Evolutionary conservation across 2,113 vertebrate genomes (phyloP).

Genomic region (Halcyon senegalensis): DNA sequence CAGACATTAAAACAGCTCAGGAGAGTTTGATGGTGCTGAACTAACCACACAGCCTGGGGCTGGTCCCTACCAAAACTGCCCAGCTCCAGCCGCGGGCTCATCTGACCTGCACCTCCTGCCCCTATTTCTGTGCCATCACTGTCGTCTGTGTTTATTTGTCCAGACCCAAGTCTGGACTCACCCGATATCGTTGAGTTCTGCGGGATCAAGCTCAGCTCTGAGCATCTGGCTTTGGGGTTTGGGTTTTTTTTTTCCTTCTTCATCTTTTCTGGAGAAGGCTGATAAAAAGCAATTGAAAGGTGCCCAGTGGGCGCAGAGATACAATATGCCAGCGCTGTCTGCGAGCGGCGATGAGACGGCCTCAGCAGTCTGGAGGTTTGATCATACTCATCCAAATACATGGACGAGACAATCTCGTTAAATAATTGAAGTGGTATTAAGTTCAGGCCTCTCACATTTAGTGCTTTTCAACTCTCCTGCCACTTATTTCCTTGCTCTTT

Average conservation of each 20-base stretch:
- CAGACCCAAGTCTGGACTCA: not conserved
- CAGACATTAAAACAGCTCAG: not conserved
- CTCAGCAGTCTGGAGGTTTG: not conserved
- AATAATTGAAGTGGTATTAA: slow-evolving; percentile 11
- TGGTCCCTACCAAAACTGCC: not conserved
- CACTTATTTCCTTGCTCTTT: slow-evolving; percentile 1
- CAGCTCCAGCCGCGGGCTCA: fast-evolving
- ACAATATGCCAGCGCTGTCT: not conserved
- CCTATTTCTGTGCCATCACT: fast-evolving
- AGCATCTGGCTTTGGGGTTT: not conserved
- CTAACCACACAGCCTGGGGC: not conserved
- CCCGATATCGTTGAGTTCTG: not conserved
- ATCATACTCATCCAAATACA: not conserved
- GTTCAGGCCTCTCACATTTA: slow-evolving; percentile 12
- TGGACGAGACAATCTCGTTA: not conserved
- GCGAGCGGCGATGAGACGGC: not conserved
- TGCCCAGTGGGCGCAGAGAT: not conserved
- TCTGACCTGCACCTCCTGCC: fast-evolving
- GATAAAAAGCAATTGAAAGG: not conserved
- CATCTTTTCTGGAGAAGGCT: not conserved
- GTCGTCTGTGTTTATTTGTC: not conserved
- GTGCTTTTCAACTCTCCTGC: slow-evolving; percentile 25
- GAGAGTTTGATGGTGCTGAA: not conserved
- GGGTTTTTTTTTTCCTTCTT: not conserved
- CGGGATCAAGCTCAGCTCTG: not conserved